Base-by-base conservation (phyloP, 2,113 vertebrate species). In the Indri indri region DNA sequence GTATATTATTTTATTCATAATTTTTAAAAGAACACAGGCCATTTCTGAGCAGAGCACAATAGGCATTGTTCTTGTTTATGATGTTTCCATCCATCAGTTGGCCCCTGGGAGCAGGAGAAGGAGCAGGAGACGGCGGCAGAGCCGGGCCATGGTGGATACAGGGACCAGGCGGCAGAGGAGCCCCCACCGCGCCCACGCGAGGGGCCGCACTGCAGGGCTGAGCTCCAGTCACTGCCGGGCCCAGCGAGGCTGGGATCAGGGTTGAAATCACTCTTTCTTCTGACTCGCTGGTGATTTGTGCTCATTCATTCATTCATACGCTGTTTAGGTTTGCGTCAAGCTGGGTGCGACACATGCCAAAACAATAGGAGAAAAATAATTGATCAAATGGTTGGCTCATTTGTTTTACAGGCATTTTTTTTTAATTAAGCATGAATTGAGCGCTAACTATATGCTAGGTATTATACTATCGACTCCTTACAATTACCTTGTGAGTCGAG, bases 31-130 rank as follows among this genome's bases (percentile, higher is more conserved):
- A 97, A 84, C 91, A 90, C 70, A 50, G 89, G 16, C 83, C 61
- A 25, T 85, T 89, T 97, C 47, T 45, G 94, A 96, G 80, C 71
- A 34, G 87, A 83, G 32, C 59, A 97, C 95, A 96, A 88, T 96
- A 90, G 68, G 54, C 54, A 83, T 97, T 97, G 95, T 97, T 97
- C 96, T 90, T 88, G 84, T 88, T 89, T 82, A 27, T 81, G 81
- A 88, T 66, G 71, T 79, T 86, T 81, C 57, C 94, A 94, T 96
- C 89, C 82, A 82, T 97, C 94, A 95, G 27, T 34, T 65, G 22
- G 40, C 63, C 47, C 90, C 83, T 47, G 37, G 85, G 89, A 96
- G 47, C 18, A 4, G 77, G 50, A 73, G 5, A 2, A 47, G 54
- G 42, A 73, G 6, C 3, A 54, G 54, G 68, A 68, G 91, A 82